Conservation (phyloP, 2,888 invertebrate genomes). For the Andrena chrysosceles region DNA sequence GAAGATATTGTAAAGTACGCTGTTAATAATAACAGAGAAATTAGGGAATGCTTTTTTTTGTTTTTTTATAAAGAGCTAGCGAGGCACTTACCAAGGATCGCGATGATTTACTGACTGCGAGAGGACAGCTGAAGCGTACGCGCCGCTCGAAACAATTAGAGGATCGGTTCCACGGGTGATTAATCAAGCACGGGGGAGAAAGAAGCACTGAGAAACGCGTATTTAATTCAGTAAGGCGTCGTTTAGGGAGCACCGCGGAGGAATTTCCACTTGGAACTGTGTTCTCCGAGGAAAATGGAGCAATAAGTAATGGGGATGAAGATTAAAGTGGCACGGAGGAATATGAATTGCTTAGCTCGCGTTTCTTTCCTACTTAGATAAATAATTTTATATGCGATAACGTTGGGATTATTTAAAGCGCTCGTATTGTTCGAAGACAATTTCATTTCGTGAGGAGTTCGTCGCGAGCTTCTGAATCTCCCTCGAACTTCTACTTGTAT, state of each 20-base stretch:
- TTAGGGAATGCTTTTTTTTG: no score
- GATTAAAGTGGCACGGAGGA: slow-evolving; percentile 6
- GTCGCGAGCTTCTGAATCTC: no score
- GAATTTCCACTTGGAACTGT: not conserved
- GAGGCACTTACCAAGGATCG: no score
- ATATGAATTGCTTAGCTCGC: slow-evolving; percentile 1
- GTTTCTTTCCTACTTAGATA: not conserved
- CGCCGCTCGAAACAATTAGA: slow-evolving; percentile 4
- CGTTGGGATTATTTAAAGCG: not conserved
- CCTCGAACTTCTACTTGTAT: no score
- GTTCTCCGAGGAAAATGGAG: slow-evolving; percentile 4
- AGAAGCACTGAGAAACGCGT: not conserved
- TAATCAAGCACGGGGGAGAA: slow-evolving; percentile 1
- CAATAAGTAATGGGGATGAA: slow-evolving; percentile 6
- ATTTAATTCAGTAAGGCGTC: slow-evolving; percentile 1
- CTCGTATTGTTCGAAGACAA: not conserved
- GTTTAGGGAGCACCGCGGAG: not conserved
- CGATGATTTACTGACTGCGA: not conserved
- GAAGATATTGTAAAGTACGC: no score
- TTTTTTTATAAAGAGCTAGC: no score
- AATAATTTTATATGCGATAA: not conserved
- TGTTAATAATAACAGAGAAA: no score
- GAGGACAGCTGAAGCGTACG: not conserved
- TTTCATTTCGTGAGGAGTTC: not conserved
- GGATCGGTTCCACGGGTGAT: slow-evolving; percentile 3